These are phyloP conservation scores for Thamnaconus septentrionalis DNA, from an alignment of 2,113 vertebrate genomes.

Conservation along the genomic window DNA sequence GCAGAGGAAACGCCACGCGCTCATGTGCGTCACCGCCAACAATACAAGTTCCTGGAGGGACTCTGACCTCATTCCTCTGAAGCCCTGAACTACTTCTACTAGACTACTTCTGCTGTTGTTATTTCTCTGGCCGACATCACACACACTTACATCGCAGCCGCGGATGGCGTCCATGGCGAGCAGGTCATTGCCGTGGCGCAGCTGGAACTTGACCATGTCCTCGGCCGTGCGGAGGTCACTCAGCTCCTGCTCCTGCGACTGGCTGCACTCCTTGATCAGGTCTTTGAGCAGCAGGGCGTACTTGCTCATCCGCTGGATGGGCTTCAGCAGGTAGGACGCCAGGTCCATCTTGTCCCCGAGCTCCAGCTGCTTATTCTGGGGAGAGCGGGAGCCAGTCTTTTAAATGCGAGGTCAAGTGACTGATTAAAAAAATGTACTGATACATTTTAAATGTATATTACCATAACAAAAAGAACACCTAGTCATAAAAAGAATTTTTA, in stretches of 20 bases:
- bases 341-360: conserved; percentile 94
- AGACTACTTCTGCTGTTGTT: conserved; percentile 3
- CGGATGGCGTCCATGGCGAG: conserved; percentile 97
- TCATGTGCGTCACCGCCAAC: conserved; percentile 56
- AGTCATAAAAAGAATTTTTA: too few species aligned
- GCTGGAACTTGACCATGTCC: conserved; percentile 94
- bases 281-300: conserved; percentile 92
- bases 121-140: conserved; percentile 1
- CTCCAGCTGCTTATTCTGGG: conserved; percentile 88
- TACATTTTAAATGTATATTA: too few species aligned
- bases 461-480: too few species aligned
- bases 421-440: neutral
- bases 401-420: conserved; percentile 5
- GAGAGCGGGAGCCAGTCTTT: neutral
- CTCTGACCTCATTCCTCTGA: conserved; percentile 31
- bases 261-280: conserved; percentile 88
- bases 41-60: conserved; percentile 43
- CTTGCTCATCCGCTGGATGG: conserved; percentile 97
- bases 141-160: conserved; percentile 87
- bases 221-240: conserved; percentile 84
- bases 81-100: conserved; percentile 31
- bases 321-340: conserved; percentile 94
- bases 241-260: conserved; percentile 86
- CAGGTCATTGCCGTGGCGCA: conserved; percentile 93
- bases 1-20: conserved; percentile 41